These are phyloP conservation scores for Channa striata DNA, from an alignment of 2,797 vertebrate genomes.

Conservation along the genomic window DNA sequence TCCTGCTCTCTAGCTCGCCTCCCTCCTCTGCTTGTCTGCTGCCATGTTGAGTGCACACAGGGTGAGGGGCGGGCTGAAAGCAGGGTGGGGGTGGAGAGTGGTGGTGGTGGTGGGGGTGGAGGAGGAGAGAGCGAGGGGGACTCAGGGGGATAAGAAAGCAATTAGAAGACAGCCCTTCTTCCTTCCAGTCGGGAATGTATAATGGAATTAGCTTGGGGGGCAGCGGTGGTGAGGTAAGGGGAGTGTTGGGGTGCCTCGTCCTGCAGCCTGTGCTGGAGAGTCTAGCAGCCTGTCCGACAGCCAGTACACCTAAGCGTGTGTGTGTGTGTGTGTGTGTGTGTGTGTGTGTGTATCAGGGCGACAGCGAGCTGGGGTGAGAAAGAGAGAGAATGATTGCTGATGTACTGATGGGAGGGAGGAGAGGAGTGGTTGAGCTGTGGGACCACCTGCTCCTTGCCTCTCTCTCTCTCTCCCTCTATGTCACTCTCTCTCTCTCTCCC, in stretches of 20 bases:
- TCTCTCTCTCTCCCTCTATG: constrained; percentile 17
- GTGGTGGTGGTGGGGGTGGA: constrained; percentile 25
- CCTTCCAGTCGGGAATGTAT: constrained; percentile 86
- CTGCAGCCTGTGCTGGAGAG: constrained; percentile 67
- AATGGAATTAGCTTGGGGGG: constrained; percentile 84
- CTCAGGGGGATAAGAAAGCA: constrained; percentile 88
- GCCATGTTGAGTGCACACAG: constrained; percentile 83
- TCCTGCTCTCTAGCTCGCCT: constrained; percentile 79
- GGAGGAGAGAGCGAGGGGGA: constrained; percentile 62
- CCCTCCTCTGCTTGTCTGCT: constrained; percentile 81
- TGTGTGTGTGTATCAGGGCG: constrained; percentile 25
- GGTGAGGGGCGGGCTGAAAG: constrained; percentile 74
- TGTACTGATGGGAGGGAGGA: constrained; percentile 56
- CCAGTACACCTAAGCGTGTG: constrained; percentile 38
- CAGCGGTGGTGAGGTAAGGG: constrained; percentile 9
- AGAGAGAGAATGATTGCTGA: constrained; percentile 54
- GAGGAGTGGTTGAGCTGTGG: constrained; percentile 63
- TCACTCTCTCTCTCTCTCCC: constrained; percentile 21
- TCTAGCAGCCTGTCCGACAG: constrained; percentile 75
- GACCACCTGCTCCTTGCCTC: constrained; percentile 71
- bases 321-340: constrained; percentile 24
- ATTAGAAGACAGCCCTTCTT: constrained; percentile 87
- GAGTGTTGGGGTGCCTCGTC: constrained; percentile 41
- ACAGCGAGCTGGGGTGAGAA: constrained; percentile 15
- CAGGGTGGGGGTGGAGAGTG: constrained; percentile 14